Evolutionary conservation across 2,113 vertebrate species (phyloP).

Genomic region (Anas platyrhynchos): DNA sequence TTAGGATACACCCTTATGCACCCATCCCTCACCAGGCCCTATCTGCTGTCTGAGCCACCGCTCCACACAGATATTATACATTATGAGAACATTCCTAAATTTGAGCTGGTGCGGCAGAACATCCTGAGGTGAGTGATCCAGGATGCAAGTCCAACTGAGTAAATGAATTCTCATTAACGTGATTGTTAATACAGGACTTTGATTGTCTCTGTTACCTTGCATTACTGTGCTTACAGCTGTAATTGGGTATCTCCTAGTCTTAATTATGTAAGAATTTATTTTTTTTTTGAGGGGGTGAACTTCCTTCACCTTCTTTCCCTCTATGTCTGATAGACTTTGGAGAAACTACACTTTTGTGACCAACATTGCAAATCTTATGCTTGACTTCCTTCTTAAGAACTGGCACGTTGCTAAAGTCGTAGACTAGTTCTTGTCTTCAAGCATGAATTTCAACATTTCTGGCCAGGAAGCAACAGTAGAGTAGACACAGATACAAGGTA

Average conservation of each 20-base stretch:
- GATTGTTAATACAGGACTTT: no score
- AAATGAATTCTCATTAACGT: no score
- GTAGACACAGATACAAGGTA: background rate
- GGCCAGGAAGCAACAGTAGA: background rate
- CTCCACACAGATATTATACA: constrained; percentile 98
- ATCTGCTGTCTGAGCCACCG: constrained; percentile 92
- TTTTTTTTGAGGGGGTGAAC: background rate
- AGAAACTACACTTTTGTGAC: background rate
- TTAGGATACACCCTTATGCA: constrained; percentile 98
- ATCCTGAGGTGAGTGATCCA: constrained; percentile 87
- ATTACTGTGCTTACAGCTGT: no score
- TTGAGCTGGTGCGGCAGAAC: constrained; percentile 91
- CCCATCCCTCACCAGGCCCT: constrained; percentile 94
- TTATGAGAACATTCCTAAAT: constrained; percentile 97
- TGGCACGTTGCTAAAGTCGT: no score
- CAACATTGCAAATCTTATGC: background rate
- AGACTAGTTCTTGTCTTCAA: background rate
- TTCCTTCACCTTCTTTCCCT: background rate
- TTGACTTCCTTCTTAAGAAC: background rate
- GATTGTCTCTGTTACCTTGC: no score
- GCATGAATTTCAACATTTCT: background rate
- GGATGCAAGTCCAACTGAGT: background rate
- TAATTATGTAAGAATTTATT: no score
- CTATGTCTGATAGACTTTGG: background rate
- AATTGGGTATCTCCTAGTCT: no score